A percentile compares a stretch with the other conserved stretches of the same genome.
Evolutionary conservation across 2,888 invertebrate genomes (phyloP).

Genomic region (Beris morrisii): DNA sequence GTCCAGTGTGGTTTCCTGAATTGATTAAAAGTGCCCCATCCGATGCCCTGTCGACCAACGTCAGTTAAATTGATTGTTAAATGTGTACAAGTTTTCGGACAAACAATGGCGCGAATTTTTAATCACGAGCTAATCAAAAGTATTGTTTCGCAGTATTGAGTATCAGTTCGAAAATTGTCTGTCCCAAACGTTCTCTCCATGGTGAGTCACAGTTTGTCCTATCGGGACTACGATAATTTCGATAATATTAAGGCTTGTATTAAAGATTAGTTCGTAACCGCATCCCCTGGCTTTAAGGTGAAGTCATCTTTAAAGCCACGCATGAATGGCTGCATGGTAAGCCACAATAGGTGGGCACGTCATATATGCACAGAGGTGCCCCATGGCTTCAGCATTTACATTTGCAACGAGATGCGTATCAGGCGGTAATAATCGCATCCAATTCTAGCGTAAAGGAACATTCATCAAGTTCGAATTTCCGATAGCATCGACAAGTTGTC

Average conservation of each 20-base stretch:
- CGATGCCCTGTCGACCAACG: constrained; percentile 14
- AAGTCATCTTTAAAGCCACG: constrained; percentile 31
- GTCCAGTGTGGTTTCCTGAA: constrained; percentile 36
- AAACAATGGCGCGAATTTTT: too few relatives aligned
- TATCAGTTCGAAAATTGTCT: too few relatives aligned
- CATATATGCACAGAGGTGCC: constrained; percentile 3
- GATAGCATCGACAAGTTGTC: constrained; percentile 39
- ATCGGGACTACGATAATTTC: too few relatives aligned
- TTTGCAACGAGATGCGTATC: constrained; percentile 23
- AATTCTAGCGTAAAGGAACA: constrained; percentile 33
- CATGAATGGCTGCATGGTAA: constrained; percentile 27
- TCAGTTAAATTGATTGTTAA: constrained; percentile 30
- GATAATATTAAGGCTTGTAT: too few relatives aligned
- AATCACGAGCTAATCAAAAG: too few relatives aligned
- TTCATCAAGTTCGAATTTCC: constrained; percentile 38
- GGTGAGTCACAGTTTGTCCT: too few relatives aligned
- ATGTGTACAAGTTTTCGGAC: constrained; percentile 5
- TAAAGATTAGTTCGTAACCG: neutral
- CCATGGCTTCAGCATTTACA: constrained; percentile 4
- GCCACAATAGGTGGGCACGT: constrained; percentile 19
- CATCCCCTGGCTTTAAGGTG: constrained; percentile 16
- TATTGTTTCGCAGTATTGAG: too few relatives aligned
- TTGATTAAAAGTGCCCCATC: constrained; percentile 35
- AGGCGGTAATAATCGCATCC: constrained; percentile 26
- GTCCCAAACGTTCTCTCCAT: too few relatives aligned